Percentiles rank a stretch among this genome's conserved stretches.
Evolutionary conservation across 2,888 invertebrate species (phyloP).

Genomic region (Pherbina coryleti): DNA sequence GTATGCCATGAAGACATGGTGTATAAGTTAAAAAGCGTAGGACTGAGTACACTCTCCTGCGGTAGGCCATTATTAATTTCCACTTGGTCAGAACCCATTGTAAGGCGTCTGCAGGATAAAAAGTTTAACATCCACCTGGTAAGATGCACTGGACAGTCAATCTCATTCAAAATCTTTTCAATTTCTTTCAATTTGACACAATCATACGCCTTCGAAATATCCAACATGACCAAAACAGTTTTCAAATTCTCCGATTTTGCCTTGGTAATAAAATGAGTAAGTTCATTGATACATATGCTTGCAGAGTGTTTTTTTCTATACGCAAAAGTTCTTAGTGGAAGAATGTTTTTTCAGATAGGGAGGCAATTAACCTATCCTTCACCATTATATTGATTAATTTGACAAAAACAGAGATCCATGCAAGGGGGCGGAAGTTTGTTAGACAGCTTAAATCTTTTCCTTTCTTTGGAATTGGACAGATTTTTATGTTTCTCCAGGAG

Average conservation of each 20-base stretch:
- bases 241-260: neutral
- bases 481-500: neutral
- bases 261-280: neutral
- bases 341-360: neutral
- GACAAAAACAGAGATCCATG: neutral
- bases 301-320: neutral
- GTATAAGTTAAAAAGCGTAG: slow-evolving; percentile 11
- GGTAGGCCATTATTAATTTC: slow-evolving; percentile 12
- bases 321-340: neutral
- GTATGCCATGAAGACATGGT: neutral
- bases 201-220: slow-evolving; percentile 18
- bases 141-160: neutral
- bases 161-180: neutral
- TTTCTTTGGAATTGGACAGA: neutral
- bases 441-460: neutral
- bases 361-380: neutral
- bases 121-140: neutral
- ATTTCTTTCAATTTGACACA: neutral
- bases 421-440: neutral
- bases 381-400: neutral
- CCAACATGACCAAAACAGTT: neutral
- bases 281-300: slow-evolving; percentile 10
- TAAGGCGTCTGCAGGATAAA: neutral
- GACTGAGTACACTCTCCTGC: slow-evolving; percentile 19
- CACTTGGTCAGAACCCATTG: neutral